These are phyloP conservation scores for Porphyrio hochstetteri DNA, from an alignment of 2,113 vertebrate genomes.

Conservation along the genomic window DNA sequence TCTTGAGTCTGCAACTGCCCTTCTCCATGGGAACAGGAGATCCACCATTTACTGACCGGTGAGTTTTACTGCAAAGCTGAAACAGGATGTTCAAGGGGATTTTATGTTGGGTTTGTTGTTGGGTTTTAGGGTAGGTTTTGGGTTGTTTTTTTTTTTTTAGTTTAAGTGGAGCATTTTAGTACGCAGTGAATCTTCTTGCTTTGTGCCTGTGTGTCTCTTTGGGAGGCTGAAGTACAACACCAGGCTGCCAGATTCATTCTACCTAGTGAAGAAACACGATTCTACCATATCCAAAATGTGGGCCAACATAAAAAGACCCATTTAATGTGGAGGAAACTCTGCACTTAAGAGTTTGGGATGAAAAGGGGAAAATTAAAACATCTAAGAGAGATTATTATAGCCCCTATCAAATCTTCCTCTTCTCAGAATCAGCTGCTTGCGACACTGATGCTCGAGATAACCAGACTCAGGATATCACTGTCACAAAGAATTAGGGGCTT, in stretches of 20 bases:
- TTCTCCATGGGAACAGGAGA: constrained; percentile 54
- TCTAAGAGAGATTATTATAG: not conserved
- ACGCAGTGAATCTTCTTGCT: constrained; percentile 9
- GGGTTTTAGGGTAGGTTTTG: no score
- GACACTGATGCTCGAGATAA: not conserved
- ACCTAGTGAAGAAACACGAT: constrained; percentile 9
- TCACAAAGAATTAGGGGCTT: not conserved
- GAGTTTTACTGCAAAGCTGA: constrained; percentile 1
- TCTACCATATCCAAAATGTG: not conserved
- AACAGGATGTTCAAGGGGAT: not conserved
- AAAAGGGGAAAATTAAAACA: constrained; percentile 38
- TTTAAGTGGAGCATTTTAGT: not conserved
- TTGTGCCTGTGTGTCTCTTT: not conserved
- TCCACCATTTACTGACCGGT: not conserved
- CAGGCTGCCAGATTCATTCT: not conserved
- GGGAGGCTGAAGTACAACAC: not conserved
- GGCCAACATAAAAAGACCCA: not conserved
- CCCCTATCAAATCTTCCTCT: not conserved
- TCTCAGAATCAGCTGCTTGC: not conserved
- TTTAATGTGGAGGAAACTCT: constrained; percentile 28
- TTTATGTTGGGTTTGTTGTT: not conserved
- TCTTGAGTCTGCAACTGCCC: not conserved
- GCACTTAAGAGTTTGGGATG: not conserved
- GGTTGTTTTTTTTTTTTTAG: not conserved
- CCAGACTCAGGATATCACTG: not conserved